A percentile compares a stretch with the other conserved stretches of the same genome.
Conservation (phyloP, 2,797 vertebrate genomes). For the Chelonia mydas region DNA sequence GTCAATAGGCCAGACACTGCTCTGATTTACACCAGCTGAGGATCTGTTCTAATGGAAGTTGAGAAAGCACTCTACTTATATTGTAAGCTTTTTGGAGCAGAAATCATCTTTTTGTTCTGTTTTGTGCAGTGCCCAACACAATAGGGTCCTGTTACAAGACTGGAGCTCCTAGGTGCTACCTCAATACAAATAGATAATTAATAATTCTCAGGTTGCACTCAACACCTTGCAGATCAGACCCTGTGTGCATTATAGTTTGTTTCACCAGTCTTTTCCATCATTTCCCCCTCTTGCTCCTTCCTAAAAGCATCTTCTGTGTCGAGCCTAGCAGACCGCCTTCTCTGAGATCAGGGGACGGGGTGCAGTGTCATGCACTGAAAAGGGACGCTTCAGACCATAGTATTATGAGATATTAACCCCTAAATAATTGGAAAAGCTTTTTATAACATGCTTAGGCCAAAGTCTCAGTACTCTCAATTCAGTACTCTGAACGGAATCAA, state of each 20-base stretch:
- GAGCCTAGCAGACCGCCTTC: not conserved
- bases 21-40: not conserved
- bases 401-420: not conserved
- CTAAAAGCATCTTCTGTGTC: not conserved
- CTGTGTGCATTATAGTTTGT: not conserved
- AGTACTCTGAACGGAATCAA: conserved; percentile 1
- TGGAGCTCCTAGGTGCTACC: conserved; percentile 22
- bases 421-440: not conserved
- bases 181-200: not conserved
- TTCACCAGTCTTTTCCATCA: not conserved
- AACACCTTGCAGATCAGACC: not conserved
- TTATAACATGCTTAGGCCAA: conserved; percentile 13
- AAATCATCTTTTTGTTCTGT: not conserved
- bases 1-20: not conserved
- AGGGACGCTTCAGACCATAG: not conserved
- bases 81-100: not conserved
- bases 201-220: not conserved
- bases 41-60: not conserved
- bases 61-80: not conserved
- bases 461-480: not conserved
- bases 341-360: not conserved
- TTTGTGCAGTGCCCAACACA: conserved; percentile 8
- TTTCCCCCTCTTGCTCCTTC: not conserved
- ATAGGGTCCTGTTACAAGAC: not conserved
- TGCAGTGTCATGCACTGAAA: not conserved